Base-by-base conservation (phyloP, 2,888 invertebrate genomes). In the Elysia crispata region DNA sequence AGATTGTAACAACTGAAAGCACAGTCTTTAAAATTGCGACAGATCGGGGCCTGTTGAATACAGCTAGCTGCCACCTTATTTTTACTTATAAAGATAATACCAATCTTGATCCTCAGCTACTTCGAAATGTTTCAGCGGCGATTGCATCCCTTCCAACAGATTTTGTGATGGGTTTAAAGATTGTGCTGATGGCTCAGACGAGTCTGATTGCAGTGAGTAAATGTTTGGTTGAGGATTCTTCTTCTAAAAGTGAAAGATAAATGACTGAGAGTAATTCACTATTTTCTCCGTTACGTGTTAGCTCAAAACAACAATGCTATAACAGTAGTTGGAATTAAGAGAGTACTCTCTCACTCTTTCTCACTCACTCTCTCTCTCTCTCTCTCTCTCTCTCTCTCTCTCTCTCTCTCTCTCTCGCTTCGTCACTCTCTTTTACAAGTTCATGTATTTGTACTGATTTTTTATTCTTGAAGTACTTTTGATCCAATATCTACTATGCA, bases 101-200 rank as follows among this genome's bases (percentile, higher is more conserved):
- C 49, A 50, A 8, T 18, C 25, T 54, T 49, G 8, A 49, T 15
- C 28, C 76, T 25, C 18, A 83, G 83, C 78, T 6, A 77, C 69
- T 20, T 82, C 80, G 60, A 73, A 77, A 18, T 84, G 84, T 70
- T 54, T 28, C 57, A 57, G 73, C 31, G 79, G 81, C 1, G 66
- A 54, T 23, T 84, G 84, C 73, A 66, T 83, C 1, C 74, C 66
- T 41, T 30, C 54, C 11, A 57, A 66, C 62, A 80, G 76, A 25
- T 33, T 41, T 5, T 84, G 84, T 79, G 83, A 84, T 82, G 83
- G 82, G 20, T 18, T 18, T 6, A 57, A 73, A 15, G 77, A 83
- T 28, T 84, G 84, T 64, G 49, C 54, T 0, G 84, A 84, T 77
- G 79, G 74, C 1, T 84, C 84, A 0, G 84, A 84, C 77, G 84